Evolutionary conservation across 2,888 invertebrate genomes (phyloP), one percentile per base, ranked within the genome.

Genomic region (Drosophila acutilabella): DNA sequence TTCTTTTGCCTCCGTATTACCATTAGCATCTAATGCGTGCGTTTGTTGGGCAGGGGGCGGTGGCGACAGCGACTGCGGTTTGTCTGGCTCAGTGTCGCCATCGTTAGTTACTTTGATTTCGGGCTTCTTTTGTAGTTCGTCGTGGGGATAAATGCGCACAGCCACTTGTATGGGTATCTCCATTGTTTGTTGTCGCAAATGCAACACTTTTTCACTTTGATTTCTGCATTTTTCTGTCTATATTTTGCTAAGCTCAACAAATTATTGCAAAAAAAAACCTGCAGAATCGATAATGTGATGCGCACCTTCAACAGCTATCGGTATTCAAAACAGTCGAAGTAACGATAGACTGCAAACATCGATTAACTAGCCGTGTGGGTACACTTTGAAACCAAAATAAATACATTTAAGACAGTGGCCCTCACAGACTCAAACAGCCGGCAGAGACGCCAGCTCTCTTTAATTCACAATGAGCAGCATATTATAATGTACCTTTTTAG

Each of bases 161-260:
- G 95, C 95, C 71, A 95, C 95, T 94, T 95, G 95, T 71, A 96
- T 94, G 71, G 95, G 95, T 76, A 95, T 94, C 93, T 95, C 95
- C 95, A 96, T 96, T 51, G 50, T 79, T 57, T 36, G 14, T 44
- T 66, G 60, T 64, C 47, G 69, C 53, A 69, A 47, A 36, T 10
- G 41, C 33, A 57, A 52, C 48, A 30, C 16, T 44, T 70, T 74
- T 85, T 88, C 71, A 88, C 66, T 64, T 72, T 38, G 18, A 52
- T 59, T 64, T 51, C 23, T 26, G 45, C 69, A 53, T 71, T 61
- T 86, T 82, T 57, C 2, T 56, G 2, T 64, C 23, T 20, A 65
- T 57, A 80, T 76, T 80, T 83, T 57, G 67, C 64, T 67, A 59
- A 61, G 40, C 74, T 64, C 26, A 60, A 53, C 87, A 67, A 47